Evolutionary conservation across 2,113 vertebrate species (phyloP).

Genomic region (Phalacrocorax brasilianus): DNA sequence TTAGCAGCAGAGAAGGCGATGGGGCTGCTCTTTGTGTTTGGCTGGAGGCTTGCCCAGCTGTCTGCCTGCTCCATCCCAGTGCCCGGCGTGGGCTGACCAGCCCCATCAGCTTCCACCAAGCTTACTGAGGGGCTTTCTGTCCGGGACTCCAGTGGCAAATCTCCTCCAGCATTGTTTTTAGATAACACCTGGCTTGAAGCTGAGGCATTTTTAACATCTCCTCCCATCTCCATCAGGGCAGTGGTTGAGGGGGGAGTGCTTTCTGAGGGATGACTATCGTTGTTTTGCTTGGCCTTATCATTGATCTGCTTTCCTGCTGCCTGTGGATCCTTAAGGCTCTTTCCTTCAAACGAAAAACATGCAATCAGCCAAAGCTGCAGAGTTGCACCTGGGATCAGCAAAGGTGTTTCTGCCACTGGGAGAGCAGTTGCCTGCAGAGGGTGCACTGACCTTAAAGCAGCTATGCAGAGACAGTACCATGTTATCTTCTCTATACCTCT

Average conservation of each 20-base stretch:
- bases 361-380: not conserved
- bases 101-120: not conserved
- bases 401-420: not conserved
- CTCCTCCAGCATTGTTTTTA: not conserved
- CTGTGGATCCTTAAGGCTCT: slow-evolving; percentile 64
- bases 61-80: not conserved
- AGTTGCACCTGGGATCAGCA: not conserved
- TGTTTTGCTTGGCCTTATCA: not conserved
- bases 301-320: slow-evolving; percentile 28
- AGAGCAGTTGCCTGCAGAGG: not conserved
- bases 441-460: not conserved
- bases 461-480: not conserved
- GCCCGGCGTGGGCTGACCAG: not conserved
- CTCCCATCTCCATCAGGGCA: not conserved
- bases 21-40: not conserved
- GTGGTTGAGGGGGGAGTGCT: not conserved
- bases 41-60: not conserved
- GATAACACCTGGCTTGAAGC: not conserved
- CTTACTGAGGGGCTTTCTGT: not conserved
- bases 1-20: slow-evolving; percentile 15
- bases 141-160: not conserved
- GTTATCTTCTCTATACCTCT: not conserved
- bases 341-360: slow-evolving; percentile 64
- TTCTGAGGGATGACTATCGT: not conserved
- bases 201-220: not conserved